Evolutionary conservation across 2,888 invertebrate genomes (phyloP).

Genomic region (Latheticus oryzae): DNA sequence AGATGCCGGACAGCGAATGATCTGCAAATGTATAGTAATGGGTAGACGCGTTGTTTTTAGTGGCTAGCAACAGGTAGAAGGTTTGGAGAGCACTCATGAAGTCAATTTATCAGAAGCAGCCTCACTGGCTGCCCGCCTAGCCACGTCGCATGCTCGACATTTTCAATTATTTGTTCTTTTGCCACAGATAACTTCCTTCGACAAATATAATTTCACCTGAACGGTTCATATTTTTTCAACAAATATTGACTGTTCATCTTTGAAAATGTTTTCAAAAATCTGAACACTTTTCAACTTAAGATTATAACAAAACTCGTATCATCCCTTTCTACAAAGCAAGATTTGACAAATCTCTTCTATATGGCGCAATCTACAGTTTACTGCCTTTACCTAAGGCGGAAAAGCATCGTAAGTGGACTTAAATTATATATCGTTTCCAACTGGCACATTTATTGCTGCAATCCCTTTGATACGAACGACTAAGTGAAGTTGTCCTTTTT

Average conservation of each 20-base stretch:
- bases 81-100: constrained; percentile 59
- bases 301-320: constrained; percentile 27
- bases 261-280: constrained; percentile 10
- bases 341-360: constrained; percentile 23
- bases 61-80: constrained; percentile 60
- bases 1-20: constrained; percentile 43
- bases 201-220: constrained; percentile 41
- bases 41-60: constrained; percentile 56
- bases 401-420: constrained; percentile 24
- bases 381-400: constrained; percentile 25
- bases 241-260: constrained; percentile 33
- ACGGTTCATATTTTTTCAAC: constrained; percentile 29
- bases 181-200: constrained; percentile 41
- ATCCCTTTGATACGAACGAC: constrained; percentile 34
- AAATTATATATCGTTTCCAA: constrained; percentile 33
- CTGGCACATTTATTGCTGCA: constrained; percentile 33
- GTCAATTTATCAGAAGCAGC: constrained; percentile 59
- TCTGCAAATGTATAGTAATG: constrained; percentile 51
- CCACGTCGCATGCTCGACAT: constrained; percentile 49
- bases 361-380: constrained; percentile 25
- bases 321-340: constrained; percentile 4
- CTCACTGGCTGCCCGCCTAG: constrained; percentile 47
- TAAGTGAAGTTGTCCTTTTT: constrained; percentile 32
- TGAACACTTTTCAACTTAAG: constrained; percentile 14
- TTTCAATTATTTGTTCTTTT: constrained; percentile 54